phyloP scores from a whole-genome alignment of 2,113 vertebrate species.

The Oreochromis tanganicae region DNA sequence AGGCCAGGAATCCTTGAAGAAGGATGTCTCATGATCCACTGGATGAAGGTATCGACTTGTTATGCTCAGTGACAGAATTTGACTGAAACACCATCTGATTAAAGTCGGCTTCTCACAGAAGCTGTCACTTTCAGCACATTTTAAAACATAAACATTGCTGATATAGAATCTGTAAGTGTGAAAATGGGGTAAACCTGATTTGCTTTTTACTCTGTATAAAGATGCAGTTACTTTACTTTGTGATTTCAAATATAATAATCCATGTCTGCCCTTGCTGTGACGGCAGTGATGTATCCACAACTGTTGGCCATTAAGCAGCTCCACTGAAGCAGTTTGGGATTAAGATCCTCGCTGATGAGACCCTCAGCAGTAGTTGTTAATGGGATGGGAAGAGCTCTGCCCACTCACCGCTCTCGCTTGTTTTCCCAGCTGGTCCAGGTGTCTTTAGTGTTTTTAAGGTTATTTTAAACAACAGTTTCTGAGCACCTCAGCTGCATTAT shows the following conservation, averaged over 20 bases:
- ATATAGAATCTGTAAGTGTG: not conserved
- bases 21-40: not conserved
- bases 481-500: not conserved
- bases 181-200: not conserved
- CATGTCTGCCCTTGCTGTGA: not conserved
- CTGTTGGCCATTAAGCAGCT: constrained; percentile 11
- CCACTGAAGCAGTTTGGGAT: constrained; percentile 1
- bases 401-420: not conserved
- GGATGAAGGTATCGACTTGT: not conserved
- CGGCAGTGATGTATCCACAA: not conserved
- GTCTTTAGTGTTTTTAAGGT: not conserved
- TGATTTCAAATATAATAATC: not conserved
- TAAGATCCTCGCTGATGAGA: constrained; percentile 11
- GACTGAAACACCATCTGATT: constrained; percentile 1
- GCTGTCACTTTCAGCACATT: not conserved
- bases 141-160: not conserved
- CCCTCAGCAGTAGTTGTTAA: not conserved
- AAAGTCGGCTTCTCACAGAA: not conserved
- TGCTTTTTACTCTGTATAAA: not conserved
- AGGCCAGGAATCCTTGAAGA: not conserved
- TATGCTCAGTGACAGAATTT: not conserved
- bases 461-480: constrained; percentile 3
- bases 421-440: constrained; percentile 17
- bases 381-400: not conserved
- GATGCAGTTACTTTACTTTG: not conserved